Evolutionary conservation across 2,888 invertebrate species (phyloP), one percentile per base, ranked within the genome.

Genomic region (Flexamia atlantica): DNA sequence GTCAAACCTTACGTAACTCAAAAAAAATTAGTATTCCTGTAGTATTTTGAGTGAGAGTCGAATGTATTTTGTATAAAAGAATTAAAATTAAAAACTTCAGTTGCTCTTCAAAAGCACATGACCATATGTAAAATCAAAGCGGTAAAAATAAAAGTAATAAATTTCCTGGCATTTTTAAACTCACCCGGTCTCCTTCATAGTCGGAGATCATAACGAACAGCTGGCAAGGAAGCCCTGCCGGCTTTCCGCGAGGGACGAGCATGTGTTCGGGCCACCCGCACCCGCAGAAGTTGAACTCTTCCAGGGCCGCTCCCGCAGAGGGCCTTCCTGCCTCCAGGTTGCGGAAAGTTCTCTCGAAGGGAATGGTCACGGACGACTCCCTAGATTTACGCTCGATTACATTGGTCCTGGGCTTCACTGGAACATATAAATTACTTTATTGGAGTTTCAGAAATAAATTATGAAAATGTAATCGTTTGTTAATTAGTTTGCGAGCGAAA

Each of bases 361-460:
- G 96, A 88, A 96, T 95, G 12, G 96, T 97, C 17, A 97, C 94
- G 0, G 95, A 94, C 0, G 97, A 97, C 74, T 95, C 93, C 0
- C 90, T 89, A 5, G 96, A 96, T 25, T 90, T 90, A 17, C 95
- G 94, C 0, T 91, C 92, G 81, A 97, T 91, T 0, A 76, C 83
- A 46, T 86, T 86, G n/a, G 80, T 60, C 4, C 82, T 81, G 0
- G 83, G 57, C 53, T 84, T 85, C 36, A 87, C 87, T 87, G 84
- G 86, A 64, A 86, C n/a, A 72, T 14, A 80, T 32, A 68, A 42
- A 20, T 74, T 50, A 17, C 5, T 50, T 3, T 50, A 50, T 50
- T 50, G 2, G 17, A 50, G 3, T 7, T 17, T 50, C 50, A 50
- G 17, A 50, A n/a, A 3, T 50, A 50, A 42, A 14, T 12, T 50